Evolutionary conservation across 2,113 vertebrate genomes (phyloP).

Genomic region (Aphyosemion australe): DNA sequence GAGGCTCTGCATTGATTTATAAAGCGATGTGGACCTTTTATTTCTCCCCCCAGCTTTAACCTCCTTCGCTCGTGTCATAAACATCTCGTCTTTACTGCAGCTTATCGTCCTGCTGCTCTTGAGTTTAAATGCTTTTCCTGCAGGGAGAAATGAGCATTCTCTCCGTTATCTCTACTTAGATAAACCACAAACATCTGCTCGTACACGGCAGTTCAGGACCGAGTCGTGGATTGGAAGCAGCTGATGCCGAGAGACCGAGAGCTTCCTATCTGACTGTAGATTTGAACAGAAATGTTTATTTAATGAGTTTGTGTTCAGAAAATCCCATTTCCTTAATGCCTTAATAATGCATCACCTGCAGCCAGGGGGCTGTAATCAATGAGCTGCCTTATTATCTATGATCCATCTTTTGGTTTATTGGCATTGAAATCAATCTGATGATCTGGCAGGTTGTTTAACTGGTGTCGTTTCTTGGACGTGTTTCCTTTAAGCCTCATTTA

Average conservation of each 20-base stretch:
- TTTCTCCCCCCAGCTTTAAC: not conserved
- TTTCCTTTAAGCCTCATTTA: not conserved
- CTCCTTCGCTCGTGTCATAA: not conserved
- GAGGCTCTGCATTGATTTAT: conserved; percentile 31
- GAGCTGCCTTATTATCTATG: not conserved
- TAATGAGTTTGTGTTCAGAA: not conserved
- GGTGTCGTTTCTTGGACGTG: not conserved
- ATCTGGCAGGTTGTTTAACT: not conserved
- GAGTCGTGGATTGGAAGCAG: not conserved
- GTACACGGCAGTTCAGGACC: not conserved
- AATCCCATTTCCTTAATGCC: too few species aligned
- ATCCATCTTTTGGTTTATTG: not conserved
- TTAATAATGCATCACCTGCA: not conserved
- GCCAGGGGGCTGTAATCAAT: not conserved
- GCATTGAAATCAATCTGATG: not conserved
- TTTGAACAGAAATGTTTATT: not conserved
- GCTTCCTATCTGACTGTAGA: not conserved
- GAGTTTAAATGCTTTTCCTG: conserved; percentile 5
- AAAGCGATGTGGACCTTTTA: conserved; percentile 7
- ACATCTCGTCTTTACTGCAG: not conserved
- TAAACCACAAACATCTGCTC: conserved; percentile 1
- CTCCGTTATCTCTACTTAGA: not conserved
- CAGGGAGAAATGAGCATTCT: not conserved
- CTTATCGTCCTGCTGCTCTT: conserved; percentile 1
- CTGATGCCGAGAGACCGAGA: not conserved